phyloP scores from a whole-genome alignment of 1,140 invertebrate species.

The Brachionus sp. region DNA sequence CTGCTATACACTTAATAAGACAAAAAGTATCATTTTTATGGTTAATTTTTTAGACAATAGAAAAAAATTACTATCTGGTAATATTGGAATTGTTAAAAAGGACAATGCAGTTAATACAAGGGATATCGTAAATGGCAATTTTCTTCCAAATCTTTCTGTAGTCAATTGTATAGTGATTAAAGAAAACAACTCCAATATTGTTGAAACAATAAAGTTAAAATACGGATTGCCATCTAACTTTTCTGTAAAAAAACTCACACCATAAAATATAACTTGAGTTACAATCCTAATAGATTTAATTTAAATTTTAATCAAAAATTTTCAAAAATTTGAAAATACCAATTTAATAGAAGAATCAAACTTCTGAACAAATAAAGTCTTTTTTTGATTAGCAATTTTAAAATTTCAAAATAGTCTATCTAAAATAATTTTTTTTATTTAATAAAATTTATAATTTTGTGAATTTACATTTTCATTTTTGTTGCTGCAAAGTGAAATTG shows the following conservation, averaged over 20 bases:
- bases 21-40: not conserved
- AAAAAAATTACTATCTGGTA: not conserved
- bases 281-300: not conserved
- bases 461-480: not conserved
- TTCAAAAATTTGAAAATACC: not conserved
- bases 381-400: not conserved
- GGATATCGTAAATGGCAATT: not conserved
- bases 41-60: not conserved
- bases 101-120: not conserved
- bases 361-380: not conserved
- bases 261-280: not conserved
- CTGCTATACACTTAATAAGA: not conserved
- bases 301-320: not conserved
- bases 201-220: not conserved
- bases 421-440: no score
- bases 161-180: not conserved
- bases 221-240: not conserved
- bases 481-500: not conserved
- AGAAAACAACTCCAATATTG: not conserved
- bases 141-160: not conserved
- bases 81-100: not conserved
- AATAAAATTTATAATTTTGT: no score
- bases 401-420: not conserved
- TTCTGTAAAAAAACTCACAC: not conserved
- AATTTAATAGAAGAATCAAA: not conserved